Base-by-base conservation (phyloP, 2,888 invertebrate species). In the Cerastoderma edule region DNA sequence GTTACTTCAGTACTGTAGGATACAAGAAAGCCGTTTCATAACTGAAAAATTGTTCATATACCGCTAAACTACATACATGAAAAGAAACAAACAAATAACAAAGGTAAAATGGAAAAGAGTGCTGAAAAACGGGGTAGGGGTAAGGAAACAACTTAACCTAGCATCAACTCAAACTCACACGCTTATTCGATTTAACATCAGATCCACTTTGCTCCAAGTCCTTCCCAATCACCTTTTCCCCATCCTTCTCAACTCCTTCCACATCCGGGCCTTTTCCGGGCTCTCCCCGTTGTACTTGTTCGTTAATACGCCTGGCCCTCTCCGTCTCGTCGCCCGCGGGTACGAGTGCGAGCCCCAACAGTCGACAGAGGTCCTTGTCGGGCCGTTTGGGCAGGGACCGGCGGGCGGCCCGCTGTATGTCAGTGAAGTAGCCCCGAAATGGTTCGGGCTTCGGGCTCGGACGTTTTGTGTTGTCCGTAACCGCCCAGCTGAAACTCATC, bases 371-470 rank as follows among this genome's bases (percentile, higher is more conserved):
- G 8, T 79, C 75, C 39, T 71, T 75, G 22, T 54, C 32, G 32
- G 79, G 79, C 33, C 66, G 44, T 35, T 68, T 54, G n/a, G 79
- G 79, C n/a, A 79, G 56, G 3, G 79, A 75, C 33, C 48, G 72
- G n/a, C 79, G 28, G 3, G 79, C 79, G 8, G 75, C 79, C 28
- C 79, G 68, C 22, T 48, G 72, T 16, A 79, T 79, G 35, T 75
- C 79, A n/a, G 79, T 79, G 46, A 79, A 75, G 30, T 79, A 79
- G 8, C 79, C 79, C 22, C 44, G 22, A 28, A 79, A 79, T 1
- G 72, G 57, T 8, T 75, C 75, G 22, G 22, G 53, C 27, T 46
- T 35, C 30, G 30, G 39, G 39, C 6, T 19, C 22, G 67, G 67
- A 24, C 27, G n/a, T 6, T 16, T 27, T 8, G 30, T 67, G 19